Conservation (phyloP, 2,797 vertebrate genomes). For the Oryzias dopingdopingensis region DNA sequence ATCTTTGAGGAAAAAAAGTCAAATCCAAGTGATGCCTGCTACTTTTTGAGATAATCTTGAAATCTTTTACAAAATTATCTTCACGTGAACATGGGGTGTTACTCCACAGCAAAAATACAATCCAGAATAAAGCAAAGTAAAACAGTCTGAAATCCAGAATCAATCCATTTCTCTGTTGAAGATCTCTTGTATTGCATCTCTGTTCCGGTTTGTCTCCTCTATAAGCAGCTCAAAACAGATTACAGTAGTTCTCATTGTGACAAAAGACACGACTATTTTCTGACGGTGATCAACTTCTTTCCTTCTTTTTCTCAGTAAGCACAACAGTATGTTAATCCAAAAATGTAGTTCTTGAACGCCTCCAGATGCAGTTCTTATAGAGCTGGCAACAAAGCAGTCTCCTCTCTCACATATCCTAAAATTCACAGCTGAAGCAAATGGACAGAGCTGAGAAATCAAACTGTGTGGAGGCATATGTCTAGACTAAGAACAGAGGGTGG, state of each 20-base stretch:
- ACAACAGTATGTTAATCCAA: conserved; percentile 34
- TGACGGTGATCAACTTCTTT: conserved; percentile 28
- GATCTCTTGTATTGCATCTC: conserved; percentile 21
- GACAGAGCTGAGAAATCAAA: conserved; percentile 49
- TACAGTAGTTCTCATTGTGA: conserved; percentile 57
- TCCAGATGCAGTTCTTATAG: conserved; percentile 37
- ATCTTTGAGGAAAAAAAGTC: neutral
- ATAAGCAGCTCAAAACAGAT: conserved; percentile 75
- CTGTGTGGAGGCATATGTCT: conserved; percentile 56
- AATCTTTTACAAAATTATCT: conserved; percentile 1
- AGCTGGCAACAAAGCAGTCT: conserved; percentile 7
- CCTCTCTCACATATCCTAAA: conserved; percentile 21
- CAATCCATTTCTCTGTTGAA: conserved; percentile 30
- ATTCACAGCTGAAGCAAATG: conserved; percentile 24
- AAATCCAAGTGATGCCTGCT: too few relatives aligned
- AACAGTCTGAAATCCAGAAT: conserved; percentile 40
- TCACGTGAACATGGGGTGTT: conserved; percentile 12
- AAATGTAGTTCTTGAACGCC: conserved; percentile 22
- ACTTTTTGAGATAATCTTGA: conserved; percentile 6
- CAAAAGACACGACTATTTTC: conserved; percentile 37
- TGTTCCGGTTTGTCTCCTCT: conserved; percentile 35
- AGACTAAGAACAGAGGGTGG: conserved; percentile 62
- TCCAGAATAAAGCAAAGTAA: conserved; percentile 17
- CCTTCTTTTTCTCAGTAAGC: conserved; percentile 23
- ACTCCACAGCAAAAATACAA: conserved; percentile 23